A percentile compares a stretch with the other conserved stretches of the same genome.
phyloP scores from a whole-genome alignment of 2,797 vertebrate species.

The Pseudopleuronectes americanus region DNA sequence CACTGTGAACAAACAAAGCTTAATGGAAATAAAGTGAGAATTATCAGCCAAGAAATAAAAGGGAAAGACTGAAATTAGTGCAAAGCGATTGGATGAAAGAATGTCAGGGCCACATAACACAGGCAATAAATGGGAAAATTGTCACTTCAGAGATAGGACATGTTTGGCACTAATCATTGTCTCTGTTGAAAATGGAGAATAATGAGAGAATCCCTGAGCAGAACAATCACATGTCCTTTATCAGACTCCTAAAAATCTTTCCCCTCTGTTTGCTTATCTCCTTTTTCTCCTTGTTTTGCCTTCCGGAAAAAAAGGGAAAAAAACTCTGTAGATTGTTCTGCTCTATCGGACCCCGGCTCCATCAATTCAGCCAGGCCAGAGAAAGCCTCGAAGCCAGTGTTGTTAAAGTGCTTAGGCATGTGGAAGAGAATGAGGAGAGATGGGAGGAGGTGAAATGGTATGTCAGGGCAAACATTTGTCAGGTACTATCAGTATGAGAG shows the following conservation, averaged over 20 bases:
- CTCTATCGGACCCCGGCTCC: constrained; percentile 68
- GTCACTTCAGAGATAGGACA: constrained; percentile 71
- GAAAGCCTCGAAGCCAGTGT: constrained; percentile 86
- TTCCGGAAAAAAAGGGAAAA: constrained; percentile 24
- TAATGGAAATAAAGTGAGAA: constrained; percentile 83
- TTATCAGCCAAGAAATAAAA: constrained; percentile 74
- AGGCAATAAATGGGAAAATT: constrained; percentile 74
- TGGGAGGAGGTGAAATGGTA: constrained; percentile 78
- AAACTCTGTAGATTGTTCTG: constrained; percentile 50
- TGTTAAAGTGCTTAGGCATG: constrained; percentile 92
- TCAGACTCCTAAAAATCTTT: constrained; percentile 32
- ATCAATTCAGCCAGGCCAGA: constrained; percentile 68
- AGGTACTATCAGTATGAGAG: constrained; percentile 75
- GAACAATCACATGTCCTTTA: constrained; percentile 42
- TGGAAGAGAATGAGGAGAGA: constrained; percentile 88
- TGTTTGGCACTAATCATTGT: constrained; percentile 67
- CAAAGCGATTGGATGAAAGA: constrained; percentile 59
- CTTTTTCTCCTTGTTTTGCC: constrained; percentile 47
- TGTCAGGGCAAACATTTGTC: constrained; percentile 74
- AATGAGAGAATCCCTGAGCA: constrained; percentile 60
- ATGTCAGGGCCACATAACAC: constrained; percentile 52
- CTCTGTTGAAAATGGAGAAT: constrained; percentile 70
- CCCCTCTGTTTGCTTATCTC: constrained; percentile 25
- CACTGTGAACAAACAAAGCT: constrained; percentile 81
- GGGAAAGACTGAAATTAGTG: constrained; percentile 55